phyloP scores from a whole-genome alignment of 2,113 vertebrate genomes.

The Cinclus mexicanus region DNA sequence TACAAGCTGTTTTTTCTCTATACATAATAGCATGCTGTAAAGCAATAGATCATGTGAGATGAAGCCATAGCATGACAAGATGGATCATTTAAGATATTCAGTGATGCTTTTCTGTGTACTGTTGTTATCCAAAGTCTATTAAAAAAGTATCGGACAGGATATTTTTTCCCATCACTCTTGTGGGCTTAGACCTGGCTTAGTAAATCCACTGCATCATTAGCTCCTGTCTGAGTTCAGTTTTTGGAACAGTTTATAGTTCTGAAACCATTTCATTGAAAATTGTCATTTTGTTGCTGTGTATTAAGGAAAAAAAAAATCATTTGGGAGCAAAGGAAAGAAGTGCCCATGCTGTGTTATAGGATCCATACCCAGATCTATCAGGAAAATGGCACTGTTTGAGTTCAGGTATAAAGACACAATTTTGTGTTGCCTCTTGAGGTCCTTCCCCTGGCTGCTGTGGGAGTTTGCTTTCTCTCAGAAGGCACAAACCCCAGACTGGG shows the following conservation, averaged over 20 bases:
- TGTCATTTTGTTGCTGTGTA: background rate
- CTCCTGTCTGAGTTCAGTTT: conserved; percentile 6
- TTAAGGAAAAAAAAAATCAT: background rate
- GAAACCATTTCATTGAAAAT: background rate
- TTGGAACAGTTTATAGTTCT: conserved; percentile 15
- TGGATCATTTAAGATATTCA: conserved; percentile 62
- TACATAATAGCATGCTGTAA: background rate
- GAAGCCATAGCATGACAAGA: conserved; percentile 39
- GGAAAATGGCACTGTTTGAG: background rate
- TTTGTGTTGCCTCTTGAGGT: background rate
- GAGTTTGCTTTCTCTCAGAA: background rate
- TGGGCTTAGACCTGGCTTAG: background rate
- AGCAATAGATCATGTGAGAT: conserved; percentile 55
- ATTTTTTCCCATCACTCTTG: background rate
- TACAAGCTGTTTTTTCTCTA: background rate
- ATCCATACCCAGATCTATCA: background rate
- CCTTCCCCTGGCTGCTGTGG: background rate
- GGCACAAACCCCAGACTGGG: background rate
- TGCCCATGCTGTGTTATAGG: background rate
- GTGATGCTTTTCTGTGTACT: conserved; percentile 13
- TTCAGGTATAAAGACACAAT: rapidly evolving
- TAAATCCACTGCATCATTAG: conserved; percentile 42
- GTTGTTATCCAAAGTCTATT: conserved; percentile 41
- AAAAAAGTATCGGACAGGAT: background rate
- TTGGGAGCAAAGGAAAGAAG: background rate